A percentile compares a stretch with the other conserved stretches of the same genome.
phyloP scores from a whole-genome alignment of 92 coral and sea anemone species.

The Ricordea florida region DNA sequence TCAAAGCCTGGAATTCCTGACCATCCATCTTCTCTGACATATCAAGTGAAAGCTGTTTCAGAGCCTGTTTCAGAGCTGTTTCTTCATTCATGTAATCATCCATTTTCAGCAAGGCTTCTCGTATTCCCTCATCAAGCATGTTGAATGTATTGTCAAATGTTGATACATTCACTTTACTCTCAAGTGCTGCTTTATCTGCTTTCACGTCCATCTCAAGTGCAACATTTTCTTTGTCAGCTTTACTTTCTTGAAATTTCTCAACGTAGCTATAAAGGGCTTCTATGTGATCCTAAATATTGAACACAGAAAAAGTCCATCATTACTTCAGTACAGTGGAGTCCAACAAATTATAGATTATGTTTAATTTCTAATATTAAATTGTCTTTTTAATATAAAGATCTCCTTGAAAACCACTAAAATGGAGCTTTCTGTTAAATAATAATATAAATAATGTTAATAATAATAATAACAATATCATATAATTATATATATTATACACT shows the following conservation, averaged over 20 bases:
- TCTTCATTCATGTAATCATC: conserved; percentile 98
- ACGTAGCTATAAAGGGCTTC: conserved; percentile 82
- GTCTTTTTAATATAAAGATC: too few relatives aligned
- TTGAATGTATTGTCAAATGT: conserved; percentile 86
- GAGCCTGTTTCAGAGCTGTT: conserved; percentile 84
- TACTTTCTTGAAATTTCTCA: conserved; percentile 78
- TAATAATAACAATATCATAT: too few relatives aligned
- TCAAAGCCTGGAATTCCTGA: conserved; percentile 84
- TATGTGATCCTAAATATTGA: conserved; percentile 71
- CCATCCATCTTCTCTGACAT: conserved; percentile 95
- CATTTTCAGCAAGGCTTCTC: conserved; percentile 96
- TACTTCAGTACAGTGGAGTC: too few relatives aligned
- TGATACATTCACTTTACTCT: conserved; percentile 85
- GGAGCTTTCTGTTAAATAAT: too few relatives aligned
- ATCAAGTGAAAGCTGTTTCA: conserved; percentile 84
- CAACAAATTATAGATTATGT: too few relatives aligned
- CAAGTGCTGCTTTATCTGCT: conserved; percentile 94
- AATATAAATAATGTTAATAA: too few relatives aligned
- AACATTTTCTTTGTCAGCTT: conserved; percentile 96
- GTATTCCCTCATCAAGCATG: conserved; percentile 89
- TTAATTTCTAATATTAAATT: too few relatives aligned
- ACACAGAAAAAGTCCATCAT: not conserved
- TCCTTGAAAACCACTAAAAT: too few relatives aligned
- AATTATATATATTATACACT: too few relatives aligned
- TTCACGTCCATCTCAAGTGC: conserved; percentile 94